Evolutionary conservation across 1,140 invertebrate species (phyloP), one percentile per base, ranked within the genome.

Genomic region (Drosophila parabipectinata): DNA sequence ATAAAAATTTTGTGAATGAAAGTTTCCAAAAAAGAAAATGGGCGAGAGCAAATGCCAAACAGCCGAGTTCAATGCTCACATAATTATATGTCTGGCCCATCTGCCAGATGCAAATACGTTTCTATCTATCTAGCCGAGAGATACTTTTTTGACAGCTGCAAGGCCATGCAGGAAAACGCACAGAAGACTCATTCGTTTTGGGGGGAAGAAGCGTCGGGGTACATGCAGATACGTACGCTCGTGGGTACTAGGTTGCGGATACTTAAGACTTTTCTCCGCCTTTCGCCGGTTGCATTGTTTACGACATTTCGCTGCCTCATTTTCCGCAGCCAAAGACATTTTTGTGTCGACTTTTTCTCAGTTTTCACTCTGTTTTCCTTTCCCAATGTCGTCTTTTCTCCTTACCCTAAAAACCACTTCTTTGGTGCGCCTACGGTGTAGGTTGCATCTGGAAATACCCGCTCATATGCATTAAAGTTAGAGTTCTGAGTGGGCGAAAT

Each of bases 251-350:
- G 39, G 55, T 72, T 72, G 68, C 48, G 52, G 55, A 52, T 53
- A 52, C 58, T 76, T 45, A 77, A 61, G 61, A 61, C 77, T 72
- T 83, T 85, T 80, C 82, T 78, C 74, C 71, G 66, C 82, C 83
- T 82, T 75, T 87, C 78, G 82, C 82, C 82, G 69, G 44, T 47
- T 77, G 81, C 83, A 87, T 87, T 87, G 83, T 87, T 87, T 87
- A 88, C 81, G 82, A 79, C 75, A 87, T 74, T 82, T 87, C 64
- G 71, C 78, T 76, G 83, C 74, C 69, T 88, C 77, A 85, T 85
- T 87, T 87, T 87, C 82, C 82, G 83, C 75, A 82, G 78, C 78
- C 82, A 62, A 64, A 87, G 78, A 88, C 83, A 87, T 82, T 87
- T 87, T 87, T 88, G 74, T 77, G 73, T 87, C 55, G 66, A 75